These are phyloP conservation scores for Sinocyclocheilus rhinocerous DNA, from an alignment of 2,113 vertebrate species.

Conservation along the genomic window DNA sequence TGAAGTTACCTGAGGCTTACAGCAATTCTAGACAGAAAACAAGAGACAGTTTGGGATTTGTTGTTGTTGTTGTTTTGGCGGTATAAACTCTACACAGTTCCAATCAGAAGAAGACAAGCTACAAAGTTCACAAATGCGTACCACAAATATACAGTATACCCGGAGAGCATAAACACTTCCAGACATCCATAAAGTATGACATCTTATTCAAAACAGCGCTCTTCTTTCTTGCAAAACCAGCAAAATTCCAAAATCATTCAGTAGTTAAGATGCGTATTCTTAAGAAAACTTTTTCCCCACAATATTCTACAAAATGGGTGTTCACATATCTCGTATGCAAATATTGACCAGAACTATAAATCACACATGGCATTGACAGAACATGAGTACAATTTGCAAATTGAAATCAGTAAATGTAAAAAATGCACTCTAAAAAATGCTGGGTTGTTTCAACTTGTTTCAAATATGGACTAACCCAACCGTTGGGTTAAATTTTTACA, in stretches of 20 bases:
- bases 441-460: too few relatives aligned
- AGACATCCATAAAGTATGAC: slow-evolving; percentile 60
- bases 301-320: slow-evolving; percentile 50
- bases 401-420: slow-evolving; percentile 55
- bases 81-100: slow-evolving; percentile 77
- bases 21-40: slow-evolving; percentile 51
- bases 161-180: slow-evolving; percentile 66
- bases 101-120: slow-evolving; percentile 72
- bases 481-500: too few relatives aligned
- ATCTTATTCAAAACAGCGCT: slow-evolving; percentile 55
- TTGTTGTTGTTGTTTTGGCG: slow-evolving; percentile 62
- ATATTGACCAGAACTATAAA: slow-evolving; percentile 54
- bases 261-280: slow-evolving; percentile 72
- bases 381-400: slow-evolving; percentile 52
- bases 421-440: too few relatives aligned
- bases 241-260: slow-evolving; percentile 70
- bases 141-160: slow-evolving; percentile 80
- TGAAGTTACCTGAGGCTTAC: not conserved
- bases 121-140: slow-evolving; percentile 75
- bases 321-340: slow-evolving; percentile 51
- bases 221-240: slow-evolving; percentile 61
- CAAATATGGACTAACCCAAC: too few relatives aligned
- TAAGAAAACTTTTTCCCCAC: slow-evolving; percentile 61
- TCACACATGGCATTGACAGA: slow-evolving; percentile 58
- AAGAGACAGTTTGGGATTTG: slow-evolving; percentile 58